Conservation (phyloP, 2,113 vertebrate genomes). For the Eudorcas thomsonii region DNA sequence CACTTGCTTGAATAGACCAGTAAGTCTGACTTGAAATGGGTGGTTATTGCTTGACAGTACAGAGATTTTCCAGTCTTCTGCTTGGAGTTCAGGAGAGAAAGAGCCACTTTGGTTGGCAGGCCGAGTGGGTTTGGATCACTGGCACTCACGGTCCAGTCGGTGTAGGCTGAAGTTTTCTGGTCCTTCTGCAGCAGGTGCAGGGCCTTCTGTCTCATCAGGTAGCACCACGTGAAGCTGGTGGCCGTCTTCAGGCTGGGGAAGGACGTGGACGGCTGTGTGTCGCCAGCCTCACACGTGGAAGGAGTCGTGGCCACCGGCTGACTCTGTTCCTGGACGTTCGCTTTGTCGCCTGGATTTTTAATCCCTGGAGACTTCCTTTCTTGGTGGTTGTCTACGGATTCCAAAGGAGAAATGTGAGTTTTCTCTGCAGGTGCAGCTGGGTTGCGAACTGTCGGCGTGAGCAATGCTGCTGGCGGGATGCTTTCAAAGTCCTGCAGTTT, state of each 20-base stretch:
- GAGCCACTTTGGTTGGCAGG: conserved; percentile 94
- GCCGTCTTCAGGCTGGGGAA: conserved; percentile 96
- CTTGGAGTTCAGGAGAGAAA: conserved; percentile 96
- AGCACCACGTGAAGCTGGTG: conserved; percentile 97
- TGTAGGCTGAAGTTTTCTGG: conserved; percentile 93
- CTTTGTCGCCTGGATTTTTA: conserved; percentile 78
- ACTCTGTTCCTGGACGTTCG: conserved; percentile 80
- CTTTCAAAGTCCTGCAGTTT: conserved; percentile 81
- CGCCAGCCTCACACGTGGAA: conserved; percentile 81
- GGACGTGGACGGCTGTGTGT: conserved; percentile 87
- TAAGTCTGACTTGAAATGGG: conserved; percentile 88
- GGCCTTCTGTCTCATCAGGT: conserved; percentile 90
- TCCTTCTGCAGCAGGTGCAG: conserved; percentile 90
- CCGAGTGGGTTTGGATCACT: conserved; percentile 93
- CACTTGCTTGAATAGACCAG: conserved; percentile 96
- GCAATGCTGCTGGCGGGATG: conserved; percentile 64
- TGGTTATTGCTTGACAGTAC: conserved; percentile 93
- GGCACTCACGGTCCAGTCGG: conserved; percentile 87
- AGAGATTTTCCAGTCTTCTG: conserved; percentile 91
- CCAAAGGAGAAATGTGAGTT: conserved; percentile 75
- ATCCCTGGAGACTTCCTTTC: conserved; percentile 80
- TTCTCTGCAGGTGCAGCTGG: conserved; percentile 70
- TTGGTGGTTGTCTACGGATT: conserved; percentile 81
- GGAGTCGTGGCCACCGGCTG: conserved; percentile 80
- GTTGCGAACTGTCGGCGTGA: conserved; percentile 59